Evolutionary conservation across 2,113 vertebrate species (phyloP).

Genomic region (Neoarius graeffei): DNA sequence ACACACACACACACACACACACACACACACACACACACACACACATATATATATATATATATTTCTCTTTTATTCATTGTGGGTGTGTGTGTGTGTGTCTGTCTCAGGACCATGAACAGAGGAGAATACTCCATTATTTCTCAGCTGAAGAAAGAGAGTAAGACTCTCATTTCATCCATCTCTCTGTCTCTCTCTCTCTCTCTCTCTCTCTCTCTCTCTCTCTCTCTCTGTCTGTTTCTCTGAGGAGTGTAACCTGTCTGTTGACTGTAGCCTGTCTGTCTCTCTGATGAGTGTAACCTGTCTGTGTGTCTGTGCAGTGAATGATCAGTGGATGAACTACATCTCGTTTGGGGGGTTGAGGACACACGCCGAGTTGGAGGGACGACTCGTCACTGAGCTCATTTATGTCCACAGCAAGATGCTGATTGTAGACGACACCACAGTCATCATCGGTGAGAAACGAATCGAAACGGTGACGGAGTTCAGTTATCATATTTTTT

Average conservation of each 20-base stretch:
- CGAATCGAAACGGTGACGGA: too few relatives aligned
- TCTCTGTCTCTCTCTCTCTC: background rate
- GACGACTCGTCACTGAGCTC: constrained; percentile 89
- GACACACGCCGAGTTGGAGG: constrained; percentile 89
- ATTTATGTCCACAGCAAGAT: constrained; percentile 99
- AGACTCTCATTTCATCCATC: constrained; percentile 56
- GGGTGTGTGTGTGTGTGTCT: background rate
- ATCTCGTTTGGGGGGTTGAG: constrained; percentile 93
- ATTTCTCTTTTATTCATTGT: background rate
- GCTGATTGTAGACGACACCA: constrained; percentile 94
- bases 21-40: constrained; percentile 15
- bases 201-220: background rate
- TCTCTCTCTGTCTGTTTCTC: background rate
- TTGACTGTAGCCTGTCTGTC: too few relatives aligned
- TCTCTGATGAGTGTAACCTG: background rate
- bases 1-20: constrained; percentile 10
- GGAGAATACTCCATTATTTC: constrained; percentile 93
- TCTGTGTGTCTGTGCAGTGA: constrained; percentile 74
- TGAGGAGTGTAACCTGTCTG: background rate
- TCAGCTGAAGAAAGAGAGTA: constrained; percentile 87
- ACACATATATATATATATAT: background rate
- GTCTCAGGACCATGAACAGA: constrained; percentile 88
- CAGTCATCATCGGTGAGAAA: constrained; percentile 91
- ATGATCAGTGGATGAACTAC: constrained; percentile 97
- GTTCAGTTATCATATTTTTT: too few relatives aligned